Conservation (phyloP, 2,888 invertebrate species). For the Leptogaster cylindrica region DNA sequence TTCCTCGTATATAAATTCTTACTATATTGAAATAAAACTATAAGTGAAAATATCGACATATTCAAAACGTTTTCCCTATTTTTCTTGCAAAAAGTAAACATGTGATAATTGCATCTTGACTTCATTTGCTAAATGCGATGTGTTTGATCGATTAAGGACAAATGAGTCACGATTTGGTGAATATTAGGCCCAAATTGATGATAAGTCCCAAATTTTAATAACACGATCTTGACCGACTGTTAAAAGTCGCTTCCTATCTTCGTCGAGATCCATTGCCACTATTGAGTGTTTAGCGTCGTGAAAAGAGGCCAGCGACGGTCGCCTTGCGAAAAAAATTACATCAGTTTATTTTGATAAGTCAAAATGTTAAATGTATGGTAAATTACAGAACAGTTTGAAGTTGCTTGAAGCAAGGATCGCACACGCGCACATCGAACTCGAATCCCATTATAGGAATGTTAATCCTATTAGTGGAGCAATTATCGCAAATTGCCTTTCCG, state of each 20-base stretch:
- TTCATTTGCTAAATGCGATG: constrained; percentile 6
- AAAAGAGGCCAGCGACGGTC: constrained; percentile 90
- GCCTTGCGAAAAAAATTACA: too few relatives aligned
- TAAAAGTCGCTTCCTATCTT: constrained; percentile 82
- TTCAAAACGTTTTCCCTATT: constrained; percentile 6
- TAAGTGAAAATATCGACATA: too few relatives aligned
- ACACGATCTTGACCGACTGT: constrained; percentile 95
- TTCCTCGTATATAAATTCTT: too few relatives aligned
- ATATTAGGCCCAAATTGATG: constrained; percentile 66
- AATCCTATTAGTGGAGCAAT: constrained; percentile 86
- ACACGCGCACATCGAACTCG: constrained; percentile 96
- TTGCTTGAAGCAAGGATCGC: constrained; percentile 86
- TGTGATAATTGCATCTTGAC: constrained; percentile 18
- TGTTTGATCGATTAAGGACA: constrained; percentile 12
- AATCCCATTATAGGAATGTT: constrained; percentile 96
- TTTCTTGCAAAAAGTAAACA: constrained; percentile 41
- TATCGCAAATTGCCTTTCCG: constrained; percentile 94
- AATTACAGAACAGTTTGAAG: constrained; percentile 87
- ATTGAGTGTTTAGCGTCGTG: constrained; percentile 95
- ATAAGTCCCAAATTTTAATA: constrained; percentile 91
- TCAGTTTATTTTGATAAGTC: neutral
- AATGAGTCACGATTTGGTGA: constrained; percentile 16
- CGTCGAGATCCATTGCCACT: constrained; percentile 86
- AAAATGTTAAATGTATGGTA: neutral
- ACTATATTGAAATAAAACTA: too few relatives aligned